Percentiles rank a stretch among this genome's conserved stretches.
phyloP scores from a whole-genome alignment of 2,797 vertebrate genomes.

The Sebastiscus albofasciatus region DNA sequence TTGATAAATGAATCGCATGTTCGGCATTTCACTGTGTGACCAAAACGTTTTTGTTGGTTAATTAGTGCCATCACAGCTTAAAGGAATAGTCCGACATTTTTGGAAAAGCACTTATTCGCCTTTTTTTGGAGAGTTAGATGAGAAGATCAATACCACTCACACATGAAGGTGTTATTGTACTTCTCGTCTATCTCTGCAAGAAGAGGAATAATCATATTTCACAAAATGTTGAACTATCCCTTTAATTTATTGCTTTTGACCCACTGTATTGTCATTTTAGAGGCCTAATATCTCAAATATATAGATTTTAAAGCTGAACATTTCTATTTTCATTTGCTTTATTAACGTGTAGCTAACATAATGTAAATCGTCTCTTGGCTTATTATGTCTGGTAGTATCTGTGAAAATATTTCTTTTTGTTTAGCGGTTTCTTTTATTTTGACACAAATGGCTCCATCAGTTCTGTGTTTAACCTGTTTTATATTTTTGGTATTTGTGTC shows the following conservation, averaged over 20 bases:
- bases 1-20: neutral
- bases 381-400: neutral
- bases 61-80: neutral
- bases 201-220: neutral
- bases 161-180: neutral
- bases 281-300: neutral
- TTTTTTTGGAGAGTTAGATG: neutral
- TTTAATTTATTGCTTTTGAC: neutral
- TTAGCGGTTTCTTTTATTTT: neutral
- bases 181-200: neutral
- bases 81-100: constrained; percentile 6
- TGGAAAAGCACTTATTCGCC: neutral
- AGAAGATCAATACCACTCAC: neutral
- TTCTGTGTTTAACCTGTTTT: constrained; percentile 8
- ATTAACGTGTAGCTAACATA: neutral
- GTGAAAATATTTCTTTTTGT: neutral
- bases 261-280: neutral
- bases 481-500: constrained; percentile 3
- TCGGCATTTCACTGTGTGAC: neutral
- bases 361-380: neutral
- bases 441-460: neutral
- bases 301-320: neutral
- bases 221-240: neutral
- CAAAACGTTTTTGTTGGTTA: neutral
- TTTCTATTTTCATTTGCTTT: neutral